Base-by-base conservation (phyloP, 2,888 invertebrate species). In the Lutraria lutraria region DNA sequence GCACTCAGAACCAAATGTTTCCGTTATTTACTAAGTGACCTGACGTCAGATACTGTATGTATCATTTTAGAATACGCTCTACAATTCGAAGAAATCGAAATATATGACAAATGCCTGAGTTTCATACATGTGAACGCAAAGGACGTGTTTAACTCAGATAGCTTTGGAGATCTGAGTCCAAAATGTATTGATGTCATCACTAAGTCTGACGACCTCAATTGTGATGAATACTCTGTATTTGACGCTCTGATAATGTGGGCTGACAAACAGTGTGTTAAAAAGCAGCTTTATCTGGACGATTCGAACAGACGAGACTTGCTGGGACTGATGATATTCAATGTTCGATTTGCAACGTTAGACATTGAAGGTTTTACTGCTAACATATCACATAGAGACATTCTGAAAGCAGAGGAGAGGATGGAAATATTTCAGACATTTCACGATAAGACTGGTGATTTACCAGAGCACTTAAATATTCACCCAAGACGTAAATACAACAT, bases 121-220 rank as follows among this genome's bases (percentile, higher is more conserved):
- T 93, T 92, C 72, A 90, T 92, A n/a, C 85, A 86, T 25, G 89
- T 90, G 0, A 91, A 92, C 56, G 92, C 90, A 3, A 72, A 81
- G 0, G 90, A 91, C 56, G 91, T 92, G 15, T 79, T 93, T 0
- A 82, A 79, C 19, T 82, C 87, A 8, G 21, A 54, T 0, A 89
- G 83, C 10, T 89, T 93, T 60, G 52, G 72, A 25, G 25, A 91
- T 19, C 88, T 92, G 8, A 90, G 91, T 52, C 72, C 68, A 10
- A 68, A 88, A 16, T 91, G 91, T n/a, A 86, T 93, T 6, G 89
- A 91, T 21, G 83, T 85, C 3, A 79, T 93, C 31, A 86, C 90
- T 2, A 89, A 88, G 25, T 86, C 91, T 15, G 89, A 91, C 83
- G 88, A 90, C 19, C 87, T 93, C 6, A 87, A 89, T 82, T 89